A percentile compares a stretch with the other conserved stretches of the same genome.
Conservation (phyloP, 2,113 vertebrate species). For the Rhineura floridana region DNA sequence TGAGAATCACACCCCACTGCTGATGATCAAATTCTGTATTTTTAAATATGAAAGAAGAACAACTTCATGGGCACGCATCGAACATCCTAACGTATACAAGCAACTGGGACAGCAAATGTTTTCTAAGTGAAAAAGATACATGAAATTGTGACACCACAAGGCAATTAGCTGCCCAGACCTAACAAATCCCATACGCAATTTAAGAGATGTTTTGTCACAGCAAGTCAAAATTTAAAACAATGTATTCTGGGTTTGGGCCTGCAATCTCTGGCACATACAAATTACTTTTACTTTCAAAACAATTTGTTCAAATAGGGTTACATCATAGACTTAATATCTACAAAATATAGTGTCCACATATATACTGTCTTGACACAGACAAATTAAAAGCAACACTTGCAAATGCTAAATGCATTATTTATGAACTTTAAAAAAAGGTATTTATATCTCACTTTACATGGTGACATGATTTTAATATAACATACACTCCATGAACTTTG, state of each 20-base stretch:
- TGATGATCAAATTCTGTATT: neutral
- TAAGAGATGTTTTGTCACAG: neutral
- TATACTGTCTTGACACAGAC: slow-evolving; percentile 5
- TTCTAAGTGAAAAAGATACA: neutral
- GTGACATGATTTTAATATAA: slow-evolving; percentile 36
- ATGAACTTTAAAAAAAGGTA: neutral
- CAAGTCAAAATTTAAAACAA: neutral
- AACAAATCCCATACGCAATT: neutral
- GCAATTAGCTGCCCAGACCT: neutral
- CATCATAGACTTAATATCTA: neutral
- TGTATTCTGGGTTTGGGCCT: neutral
- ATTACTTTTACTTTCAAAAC: neutral
- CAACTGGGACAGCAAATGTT: neutral
- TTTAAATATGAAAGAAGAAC: slow-evolving; percentile 27
- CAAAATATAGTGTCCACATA: neutral
- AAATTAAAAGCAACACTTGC: neutral
- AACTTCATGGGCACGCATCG: neutral
- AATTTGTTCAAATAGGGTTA: neutral
- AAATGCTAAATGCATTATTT: neutral
- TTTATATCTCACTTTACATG: neutral
- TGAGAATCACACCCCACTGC: neutral
- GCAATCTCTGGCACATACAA: neutral
- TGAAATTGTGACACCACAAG: neutral
- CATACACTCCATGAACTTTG: slow-evolving; percentile 15
- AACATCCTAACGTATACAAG: neutral